phyloP scores from a whole-genome alignment of 2,113 vertebrate species.

The Nothocercus nigrocapillus region DNA sequence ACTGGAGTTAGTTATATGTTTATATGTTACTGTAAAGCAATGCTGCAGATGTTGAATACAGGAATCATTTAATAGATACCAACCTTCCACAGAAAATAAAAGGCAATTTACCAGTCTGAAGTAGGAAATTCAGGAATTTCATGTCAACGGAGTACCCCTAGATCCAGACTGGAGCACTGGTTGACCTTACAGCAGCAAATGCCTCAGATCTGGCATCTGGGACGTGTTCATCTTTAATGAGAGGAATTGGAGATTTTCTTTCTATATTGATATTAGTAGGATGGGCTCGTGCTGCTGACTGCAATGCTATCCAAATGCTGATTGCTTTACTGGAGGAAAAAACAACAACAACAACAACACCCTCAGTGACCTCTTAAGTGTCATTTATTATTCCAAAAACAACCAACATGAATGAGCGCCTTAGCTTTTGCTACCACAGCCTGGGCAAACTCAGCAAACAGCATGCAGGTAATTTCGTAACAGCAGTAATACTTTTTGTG shows the following conservation, averaged over 20 bases:
- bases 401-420: neutral
- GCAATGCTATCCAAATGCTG: neutral
- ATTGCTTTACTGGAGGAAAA: neutral
- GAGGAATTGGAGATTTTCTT: accelerated
- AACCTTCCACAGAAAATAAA: neutral
- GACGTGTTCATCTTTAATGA: neutral
- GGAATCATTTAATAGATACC: neutral
- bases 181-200: neutral
- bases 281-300: neutral
- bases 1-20: neutral
- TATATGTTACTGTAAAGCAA: neutral
- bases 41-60: neutral
- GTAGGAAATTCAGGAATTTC: neutral
- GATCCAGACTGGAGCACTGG: neutral
- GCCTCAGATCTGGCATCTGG: neutral
- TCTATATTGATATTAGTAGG: neutral
- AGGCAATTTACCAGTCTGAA: neutral
- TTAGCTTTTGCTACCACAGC: neutral
- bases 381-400: neutral
- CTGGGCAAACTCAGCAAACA: neutral
- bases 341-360: too few species aligned
- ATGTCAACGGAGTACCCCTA: neutral
- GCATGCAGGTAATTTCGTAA: neutral
- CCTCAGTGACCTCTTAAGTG: neutral
- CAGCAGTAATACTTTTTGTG: neutral